phyloP scores from a whole-genome alignment of 2,113 vertebrate species.

The Peromyscus californicus region DNA sequence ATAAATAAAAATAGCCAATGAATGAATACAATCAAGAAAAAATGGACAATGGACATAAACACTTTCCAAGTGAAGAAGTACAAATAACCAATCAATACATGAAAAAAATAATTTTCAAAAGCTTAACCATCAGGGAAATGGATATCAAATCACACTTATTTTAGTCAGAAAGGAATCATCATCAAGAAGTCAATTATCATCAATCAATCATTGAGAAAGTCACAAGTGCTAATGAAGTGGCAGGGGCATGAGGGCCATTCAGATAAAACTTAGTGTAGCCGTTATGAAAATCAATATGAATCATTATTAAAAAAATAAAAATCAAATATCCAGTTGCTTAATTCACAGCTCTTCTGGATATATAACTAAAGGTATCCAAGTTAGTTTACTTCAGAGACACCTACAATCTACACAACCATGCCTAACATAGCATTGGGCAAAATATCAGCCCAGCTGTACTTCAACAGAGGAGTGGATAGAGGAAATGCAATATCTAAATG shows the following conservation, averaged over 20 bases:
- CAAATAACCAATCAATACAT: not conserved
- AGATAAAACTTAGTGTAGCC: not conserved
- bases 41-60: not conserved
- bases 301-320: not conserved
- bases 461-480: not conserved
- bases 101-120: not conserved
- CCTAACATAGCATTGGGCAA: not conserved
- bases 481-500: not conserved
- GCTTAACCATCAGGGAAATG: not conserved
- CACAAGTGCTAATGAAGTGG: not conserved
- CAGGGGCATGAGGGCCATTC: not conserved
- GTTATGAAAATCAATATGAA: not conserved
- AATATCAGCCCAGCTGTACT: not conserved
- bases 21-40: not conserved
- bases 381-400: not conserved
- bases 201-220: not conserved
- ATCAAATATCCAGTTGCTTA: not conserved
- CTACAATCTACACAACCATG: not conserved
- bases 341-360: not conserved
- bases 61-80: not conserved
- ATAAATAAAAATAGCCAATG: not conserved
- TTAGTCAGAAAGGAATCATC: not conserved
- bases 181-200: not conserved
- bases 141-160: not conserved
- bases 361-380: not conserved